These are phyloP conservation scores for Ephestia elutella DNA, from an alignment of 1,140 invertebrate genomes.

Conservation along the genomic window DNA sequence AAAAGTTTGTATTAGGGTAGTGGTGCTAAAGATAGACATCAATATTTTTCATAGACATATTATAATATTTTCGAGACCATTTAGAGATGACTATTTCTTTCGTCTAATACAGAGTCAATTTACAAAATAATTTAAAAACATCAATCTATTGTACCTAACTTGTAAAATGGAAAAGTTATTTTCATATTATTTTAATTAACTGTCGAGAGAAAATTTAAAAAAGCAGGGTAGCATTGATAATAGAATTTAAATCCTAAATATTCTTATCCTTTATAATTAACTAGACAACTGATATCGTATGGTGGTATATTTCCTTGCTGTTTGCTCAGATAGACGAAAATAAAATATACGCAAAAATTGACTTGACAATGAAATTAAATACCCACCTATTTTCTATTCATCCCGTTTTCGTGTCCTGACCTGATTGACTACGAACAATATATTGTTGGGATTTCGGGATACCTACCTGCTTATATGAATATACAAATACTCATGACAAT, in stretches of 20 bases:
- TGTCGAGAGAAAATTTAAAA: constrained; percentile 43
- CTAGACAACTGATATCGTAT: background rate
- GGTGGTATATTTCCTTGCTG: no score
- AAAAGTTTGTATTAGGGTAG: constrained; percentile 34
- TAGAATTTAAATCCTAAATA: constrained; percentile 29
- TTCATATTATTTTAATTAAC: constrained; percentile 10
- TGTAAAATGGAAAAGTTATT: background rate
- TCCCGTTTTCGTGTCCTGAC: no score
- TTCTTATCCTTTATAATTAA: constrained; percentile 12
- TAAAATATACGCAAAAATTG: no score
- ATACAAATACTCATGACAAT: background rate
- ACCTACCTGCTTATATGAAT: no score
- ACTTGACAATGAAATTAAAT: no score
- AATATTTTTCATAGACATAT: constrained; percentile 71
- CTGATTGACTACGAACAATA: no score
- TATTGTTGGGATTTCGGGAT: no score
- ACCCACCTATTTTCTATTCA: no score
- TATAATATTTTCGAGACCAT: constrained; percentile 58
- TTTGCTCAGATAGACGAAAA: no score
- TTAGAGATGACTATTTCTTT: constrained; percentile 50
- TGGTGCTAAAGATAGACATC: constrained; percentile 62
- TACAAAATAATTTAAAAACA: constrained; percentile 42
- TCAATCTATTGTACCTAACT: constrained; percentile 1
- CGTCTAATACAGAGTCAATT: constrained; percentile 63
- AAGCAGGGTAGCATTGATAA: constrained; percentile 57